These are phyloP conservation scores for Vombatus ursinus DNA, from an alignment of 2,113 vertebrate genomes.

Conservation along the genomic window DNA sequence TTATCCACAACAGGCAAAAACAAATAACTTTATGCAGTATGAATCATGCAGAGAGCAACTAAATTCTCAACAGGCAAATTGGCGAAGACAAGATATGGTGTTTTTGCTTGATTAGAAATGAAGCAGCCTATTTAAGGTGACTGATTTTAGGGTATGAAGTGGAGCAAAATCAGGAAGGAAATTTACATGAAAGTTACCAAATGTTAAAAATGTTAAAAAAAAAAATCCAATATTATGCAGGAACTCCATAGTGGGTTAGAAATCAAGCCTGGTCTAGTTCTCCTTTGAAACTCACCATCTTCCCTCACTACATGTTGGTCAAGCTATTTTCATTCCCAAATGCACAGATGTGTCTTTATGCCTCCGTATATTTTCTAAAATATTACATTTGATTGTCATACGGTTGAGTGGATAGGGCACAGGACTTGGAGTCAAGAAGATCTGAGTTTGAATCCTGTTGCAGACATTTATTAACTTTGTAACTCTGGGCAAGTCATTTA, in stretches of 20 bases:
- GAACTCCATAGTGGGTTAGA: background rate
- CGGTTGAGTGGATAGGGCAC: background rate
- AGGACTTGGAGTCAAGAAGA: background rate
- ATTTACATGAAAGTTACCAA: slow-evolving; percentile 28
- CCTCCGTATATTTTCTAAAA: background rate
- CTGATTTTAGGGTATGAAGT: slow-evolving; percentile 12
- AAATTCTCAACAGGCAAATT: slow-evolving; percentile 46
- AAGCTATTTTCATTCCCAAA: background rate
- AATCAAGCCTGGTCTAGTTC: background rate
- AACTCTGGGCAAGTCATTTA: background rate
- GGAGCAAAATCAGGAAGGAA: background rate
- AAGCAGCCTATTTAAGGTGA: slow-evolving; percentile 27
- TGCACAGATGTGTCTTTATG: background rate
- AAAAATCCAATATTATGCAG: background rate
- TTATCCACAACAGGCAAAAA: slow-evolving; percentile 63
- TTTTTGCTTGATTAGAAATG: slow-evolving; percentile 53
- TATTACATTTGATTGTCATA: background rate
- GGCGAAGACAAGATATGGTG: slow-evolving; percentile 47
- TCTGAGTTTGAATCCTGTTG: background rate
- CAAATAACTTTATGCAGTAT: slow-evolving; percentile 63
- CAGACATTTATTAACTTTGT: background rate
- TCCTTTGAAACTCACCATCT: background rate
- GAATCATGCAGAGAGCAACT: slow-evolving; percentile 15
- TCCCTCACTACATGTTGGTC: background rate
- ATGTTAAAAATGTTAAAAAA: background rate